Evolutionary conservation across 2,113 vertebrate species (phyloP).

Genomic region (Ibidorhyncha struthersii): DNA sequence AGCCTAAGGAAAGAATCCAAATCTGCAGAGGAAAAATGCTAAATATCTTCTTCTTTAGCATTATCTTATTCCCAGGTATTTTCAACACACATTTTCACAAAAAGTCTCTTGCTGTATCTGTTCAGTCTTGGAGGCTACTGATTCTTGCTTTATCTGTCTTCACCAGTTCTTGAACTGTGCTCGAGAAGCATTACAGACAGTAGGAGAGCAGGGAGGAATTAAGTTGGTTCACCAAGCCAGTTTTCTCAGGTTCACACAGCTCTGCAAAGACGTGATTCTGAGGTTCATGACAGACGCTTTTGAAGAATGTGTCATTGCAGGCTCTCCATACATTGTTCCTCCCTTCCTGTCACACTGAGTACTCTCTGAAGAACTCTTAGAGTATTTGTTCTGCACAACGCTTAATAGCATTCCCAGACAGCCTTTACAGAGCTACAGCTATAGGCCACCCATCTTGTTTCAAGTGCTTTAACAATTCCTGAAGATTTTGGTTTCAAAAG

Average conservation of each 20-base stretch:
- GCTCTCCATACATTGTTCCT: background rate
- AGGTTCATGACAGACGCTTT: constrained; percentile 24
- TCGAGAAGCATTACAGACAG: background rate
- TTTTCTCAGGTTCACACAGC: background rate
- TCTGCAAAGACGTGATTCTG: background rate
- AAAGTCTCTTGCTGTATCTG: background rate
- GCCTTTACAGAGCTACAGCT: constrained; percentile 7
- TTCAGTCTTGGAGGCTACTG: background rate
- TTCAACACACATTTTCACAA: background rate
- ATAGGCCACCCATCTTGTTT: constrained; percentile 32
- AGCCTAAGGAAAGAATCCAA: background rate
- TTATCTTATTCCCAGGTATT: background rate
- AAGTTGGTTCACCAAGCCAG: background rate
- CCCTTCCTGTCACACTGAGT: constrained; percentile 39
- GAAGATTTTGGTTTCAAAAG: constrained; percentile 19
- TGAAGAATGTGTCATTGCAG: constrained; percentile 3
- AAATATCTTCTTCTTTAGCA: background rate
- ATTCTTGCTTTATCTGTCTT: background rate
- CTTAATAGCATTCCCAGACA: constrained; percentile 41
- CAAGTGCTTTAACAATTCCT: constrained; percentile 11
- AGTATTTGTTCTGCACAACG: constrained; percentile 16
- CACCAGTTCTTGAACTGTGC: background rate
- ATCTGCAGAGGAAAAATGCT: background rate
- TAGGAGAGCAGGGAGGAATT: background rate
- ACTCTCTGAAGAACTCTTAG: constrained; percentile 53